These are phyloP conservation scores for Bugula neritina DNA, from an alignment of 2,888 invertebrate genomes.

Conservation along the genomic window DNA sequence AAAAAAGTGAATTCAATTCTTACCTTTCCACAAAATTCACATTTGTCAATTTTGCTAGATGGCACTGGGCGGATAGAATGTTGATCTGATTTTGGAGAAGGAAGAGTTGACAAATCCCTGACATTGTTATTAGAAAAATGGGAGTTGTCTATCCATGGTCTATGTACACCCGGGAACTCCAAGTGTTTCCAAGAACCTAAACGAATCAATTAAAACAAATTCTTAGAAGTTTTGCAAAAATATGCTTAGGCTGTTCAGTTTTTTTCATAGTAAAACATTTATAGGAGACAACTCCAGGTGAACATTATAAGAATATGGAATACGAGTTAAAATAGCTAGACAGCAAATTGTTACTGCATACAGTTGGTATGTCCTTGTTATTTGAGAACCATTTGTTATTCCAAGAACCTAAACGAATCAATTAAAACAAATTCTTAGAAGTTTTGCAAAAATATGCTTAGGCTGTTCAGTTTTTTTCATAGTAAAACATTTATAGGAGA, in stretches of 20 bases:
- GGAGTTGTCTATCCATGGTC: not conserved
- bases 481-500: too few species aligned
- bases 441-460: not conserved
- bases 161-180: not conserved
- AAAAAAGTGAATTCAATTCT: too few species aligned
- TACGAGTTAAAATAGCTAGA: too few species aligned
- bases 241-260: not conserved
- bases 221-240: not conserved
- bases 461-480: not conserved
- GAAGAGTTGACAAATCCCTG: not conserved
- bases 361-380: too few species aligned
- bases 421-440: not conserved
- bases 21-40: conserved; percentile 16
- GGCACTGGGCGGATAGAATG: not conserved
- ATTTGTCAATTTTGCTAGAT: not conserved
- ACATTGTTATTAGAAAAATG: too few species aligned
- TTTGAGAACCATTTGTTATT: not conserved
- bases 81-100: not conserved
- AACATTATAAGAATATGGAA: too few species aligned
- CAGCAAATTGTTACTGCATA: too few species aligned
- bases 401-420: not conserved
- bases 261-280: too few species aligned
- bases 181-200: not conserved
- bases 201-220: not conserved
- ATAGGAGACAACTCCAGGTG: too few species aligned